Evolutionary conservation across 1,140 invertebrate species (phyloP).

Genomic region (Neuroterus valhalla): DNA sequence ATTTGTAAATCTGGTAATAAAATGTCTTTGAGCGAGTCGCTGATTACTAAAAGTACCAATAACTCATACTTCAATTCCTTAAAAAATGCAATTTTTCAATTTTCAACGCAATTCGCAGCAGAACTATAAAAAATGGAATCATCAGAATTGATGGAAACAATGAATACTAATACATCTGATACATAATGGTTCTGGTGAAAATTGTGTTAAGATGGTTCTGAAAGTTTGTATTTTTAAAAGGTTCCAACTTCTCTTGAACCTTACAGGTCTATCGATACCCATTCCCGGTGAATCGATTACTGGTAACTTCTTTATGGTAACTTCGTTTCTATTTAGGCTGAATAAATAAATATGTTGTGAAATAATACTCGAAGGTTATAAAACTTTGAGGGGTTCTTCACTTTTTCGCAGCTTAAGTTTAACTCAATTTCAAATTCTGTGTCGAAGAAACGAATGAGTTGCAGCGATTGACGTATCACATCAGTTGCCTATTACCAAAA

Average conservation of each 20-base stretch:
- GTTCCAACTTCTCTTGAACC: background rate
- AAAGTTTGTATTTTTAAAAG: background rate
- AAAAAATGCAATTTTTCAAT: background rate
- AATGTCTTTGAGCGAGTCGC: conserved; percentile 36
- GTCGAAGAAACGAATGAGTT: background rate
- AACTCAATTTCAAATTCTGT: conserved; percentile 5
- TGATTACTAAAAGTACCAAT: conserved; percentile 35
- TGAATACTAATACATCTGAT: too few relatives aligned
- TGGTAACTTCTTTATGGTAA: conserved; percentile 52
- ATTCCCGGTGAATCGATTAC: conserved; percentile 33
- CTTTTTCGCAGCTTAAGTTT: conserved; percentile 7
- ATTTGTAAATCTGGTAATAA: conserved; percentile 53
- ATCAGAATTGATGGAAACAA: too few relatives aligned
- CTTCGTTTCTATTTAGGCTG: conserved; percentile 51
- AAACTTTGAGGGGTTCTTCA: background rate
- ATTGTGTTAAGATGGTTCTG: too few relatives aligned
- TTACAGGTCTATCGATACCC: background rate
- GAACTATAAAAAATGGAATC: too few relatives aligned
- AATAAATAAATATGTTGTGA: conserved; percentile 65
- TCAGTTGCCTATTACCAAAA: background rate
- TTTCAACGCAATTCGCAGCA: too few relatives aligned
- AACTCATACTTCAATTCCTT: conserved; percentile 33
- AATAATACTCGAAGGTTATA: conserved; percentile 48
- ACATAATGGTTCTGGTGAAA: too few relatives aligned
- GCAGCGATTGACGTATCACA: background rate